Conservation (phyloP, 2,113 vertebrate genomes). For the Physeter macrocephalus region DNA sequence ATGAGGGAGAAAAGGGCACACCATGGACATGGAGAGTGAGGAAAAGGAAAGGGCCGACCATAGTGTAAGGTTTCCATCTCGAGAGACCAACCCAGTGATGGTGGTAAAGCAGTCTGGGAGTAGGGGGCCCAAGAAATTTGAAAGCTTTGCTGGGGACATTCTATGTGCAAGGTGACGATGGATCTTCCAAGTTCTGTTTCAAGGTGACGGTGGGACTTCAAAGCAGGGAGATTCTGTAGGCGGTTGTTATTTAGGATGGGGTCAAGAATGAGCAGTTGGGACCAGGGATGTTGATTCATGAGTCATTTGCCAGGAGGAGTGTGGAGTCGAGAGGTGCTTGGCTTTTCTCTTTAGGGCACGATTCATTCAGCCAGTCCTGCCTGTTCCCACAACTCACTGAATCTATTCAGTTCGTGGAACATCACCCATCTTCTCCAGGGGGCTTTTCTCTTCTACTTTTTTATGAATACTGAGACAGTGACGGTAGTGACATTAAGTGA, state of each 20-base stretch:
- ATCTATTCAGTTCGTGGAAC: background rate
- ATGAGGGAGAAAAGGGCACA: background rate
- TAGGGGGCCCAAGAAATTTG: background rate
- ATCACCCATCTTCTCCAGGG: rapidly evolving
- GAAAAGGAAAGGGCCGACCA: background rate
- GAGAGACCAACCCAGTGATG: background rate
- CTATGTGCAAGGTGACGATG: background rate
- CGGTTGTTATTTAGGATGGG: background rate
- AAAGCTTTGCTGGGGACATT: background rate
- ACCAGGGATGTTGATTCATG: background rate
- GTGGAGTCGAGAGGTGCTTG: background rate
- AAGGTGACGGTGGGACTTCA: background rate
- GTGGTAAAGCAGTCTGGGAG: background rate
- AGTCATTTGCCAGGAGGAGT: background rate
- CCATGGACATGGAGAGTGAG: background rate
- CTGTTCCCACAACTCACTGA: no score
- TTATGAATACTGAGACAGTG: background rate
- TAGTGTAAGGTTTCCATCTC: background rate
- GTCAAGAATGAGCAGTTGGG: background rate
- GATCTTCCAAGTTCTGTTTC: background rate
- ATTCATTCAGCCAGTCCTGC: background rate
- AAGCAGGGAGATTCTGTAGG: background rate
- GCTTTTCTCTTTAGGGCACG: background rate
- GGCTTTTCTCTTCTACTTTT: background rate
- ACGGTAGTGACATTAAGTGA: background rate